These are phyloP conservation scores for Bimastos eiseni DNA, from an alignment of 2,888 invertebrate genomes.

Conservation along the genomic window DNA sequence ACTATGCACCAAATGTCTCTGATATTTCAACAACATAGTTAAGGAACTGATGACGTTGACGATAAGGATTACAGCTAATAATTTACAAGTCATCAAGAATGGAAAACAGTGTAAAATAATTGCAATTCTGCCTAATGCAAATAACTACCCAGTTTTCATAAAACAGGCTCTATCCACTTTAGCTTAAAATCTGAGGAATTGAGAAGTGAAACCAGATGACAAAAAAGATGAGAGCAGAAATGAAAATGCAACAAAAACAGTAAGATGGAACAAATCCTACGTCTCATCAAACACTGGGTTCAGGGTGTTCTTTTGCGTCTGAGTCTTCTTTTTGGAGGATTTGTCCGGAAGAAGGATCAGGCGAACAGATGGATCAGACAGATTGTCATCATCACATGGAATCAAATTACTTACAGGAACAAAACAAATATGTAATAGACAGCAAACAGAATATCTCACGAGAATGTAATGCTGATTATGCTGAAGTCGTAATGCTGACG, in stretches of 20 bases:
- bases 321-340: constrained; percentile 58
- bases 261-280: constrained; percentile 49
- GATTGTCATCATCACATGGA: constrained; percentile 54
- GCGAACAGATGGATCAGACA: constrained; percentile 58
- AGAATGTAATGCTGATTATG: not conserved
- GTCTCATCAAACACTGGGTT: constrained; percentile 88
- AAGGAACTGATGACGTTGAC: not conserved
- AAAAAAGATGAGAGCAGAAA: not conserved
- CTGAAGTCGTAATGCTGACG: too few relatives aligned
- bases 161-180: not conserved
- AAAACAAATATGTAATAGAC: not conserved
- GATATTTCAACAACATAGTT: too few relatives aligned
- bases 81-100: not conserved
- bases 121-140: not conserved
- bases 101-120: not conserved
- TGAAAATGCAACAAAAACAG: not conserved
- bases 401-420: constrained; percentile 43
- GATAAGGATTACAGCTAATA: not conserved
- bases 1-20: not conserved
- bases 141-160: not conserved
- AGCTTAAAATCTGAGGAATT: not conserved
- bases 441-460: too few relatives aligned
- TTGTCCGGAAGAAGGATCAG: constrained; percentile 57
- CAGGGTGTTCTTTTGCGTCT: constrained; percentile 78
- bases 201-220: not conserved